Conservation (phyloP, 1,140 invertebrate species). For the Drosophila pseudoobscura region DNA sequence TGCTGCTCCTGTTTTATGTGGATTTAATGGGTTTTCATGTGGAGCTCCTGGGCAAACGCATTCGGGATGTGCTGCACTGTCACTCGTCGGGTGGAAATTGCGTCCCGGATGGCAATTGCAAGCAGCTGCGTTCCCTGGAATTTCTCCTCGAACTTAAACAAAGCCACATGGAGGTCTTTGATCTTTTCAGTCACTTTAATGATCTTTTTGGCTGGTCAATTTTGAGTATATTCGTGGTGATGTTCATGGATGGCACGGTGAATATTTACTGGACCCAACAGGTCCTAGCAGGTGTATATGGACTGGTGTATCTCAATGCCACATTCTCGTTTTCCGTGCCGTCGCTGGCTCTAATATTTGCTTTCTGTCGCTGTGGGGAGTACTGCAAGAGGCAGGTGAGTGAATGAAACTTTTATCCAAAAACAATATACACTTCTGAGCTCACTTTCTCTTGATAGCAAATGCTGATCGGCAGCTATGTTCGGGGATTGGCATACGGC, state of each 20-base stretch:
- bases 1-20: slow-evolving; percentile 58
- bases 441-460: slow-evolving; percentile 25
- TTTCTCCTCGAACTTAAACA: slow-evolving; percentile 53
- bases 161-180: slow-evolving; percentile 59
- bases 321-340: slow-evolving; percentile 32
- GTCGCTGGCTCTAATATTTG: slow-evolving; percentile 29
- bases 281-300: slow-evolving; percentile 40
- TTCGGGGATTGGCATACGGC: slow-evolving; percentile 39
- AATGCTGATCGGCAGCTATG: slow-evolving; percentile 50
- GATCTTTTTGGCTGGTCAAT: slow-evolving; percentile 61
- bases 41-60: slow-evolving; percentile 28
- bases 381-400: slow-evolving; percentile 58
- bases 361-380: slow-evolving; percentile 57
- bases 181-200: slow-evolving; percentile 46
- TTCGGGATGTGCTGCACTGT: slow-evolving; percentile 37
- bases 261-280: slow-evolving; percentile 66
- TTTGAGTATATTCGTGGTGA: slow-evolving; percentile 56
- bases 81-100: slow-evolving; percentile 20
- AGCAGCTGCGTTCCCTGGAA: slow-evolving; percentile 58
- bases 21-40: slow-evolving; percentile 54
- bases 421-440: too few species aligned
- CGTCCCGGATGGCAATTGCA: slow-evolving; percentile 39
- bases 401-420: too few species aligned
- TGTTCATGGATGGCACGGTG: slow-evolving; percentile 63
- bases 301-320: slow-evolving; percentile 32